A percentile compares a stretch with the other conserved stretches of the same genome.
These are phyloP conservation scores for Octodon degus DNA, from an alignment of 2,113 vertebrate species.

Conservation along the genomic window DNA sequence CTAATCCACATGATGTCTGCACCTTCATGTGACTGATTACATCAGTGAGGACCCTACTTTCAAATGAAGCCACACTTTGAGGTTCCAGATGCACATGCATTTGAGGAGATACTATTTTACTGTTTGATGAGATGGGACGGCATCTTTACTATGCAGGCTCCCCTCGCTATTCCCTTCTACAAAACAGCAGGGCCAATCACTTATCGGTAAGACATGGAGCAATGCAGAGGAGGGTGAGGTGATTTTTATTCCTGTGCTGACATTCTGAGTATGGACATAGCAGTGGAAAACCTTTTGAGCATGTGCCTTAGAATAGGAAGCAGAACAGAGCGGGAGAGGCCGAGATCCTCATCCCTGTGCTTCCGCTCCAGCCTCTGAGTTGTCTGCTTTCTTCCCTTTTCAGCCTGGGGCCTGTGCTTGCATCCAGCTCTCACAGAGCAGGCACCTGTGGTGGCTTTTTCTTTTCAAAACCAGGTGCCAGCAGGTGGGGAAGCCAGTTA, in stretches of 20 bases:
- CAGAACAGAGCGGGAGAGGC: background rate
- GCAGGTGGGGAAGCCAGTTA: conserved; percentile 50
- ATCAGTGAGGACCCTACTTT: background rate
- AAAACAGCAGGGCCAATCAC: background rate
- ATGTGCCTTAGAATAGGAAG: background rate
- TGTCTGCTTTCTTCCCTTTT: conserved; percentile 62
- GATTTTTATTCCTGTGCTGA: background rate
- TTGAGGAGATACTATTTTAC: background rate
- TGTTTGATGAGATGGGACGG: background rate
- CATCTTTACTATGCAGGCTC: too few species aligned
- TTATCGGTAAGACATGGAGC: background rate
- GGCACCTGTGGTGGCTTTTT: conserved; percentile 59
- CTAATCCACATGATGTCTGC: background rate
- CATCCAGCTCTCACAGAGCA: conserved; percentile 42
- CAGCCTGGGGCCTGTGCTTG: conserved; percentile 47
- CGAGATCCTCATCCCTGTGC: background rate
- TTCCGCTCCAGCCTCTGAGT: background rate
- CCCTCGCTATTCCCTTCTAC: background rate
- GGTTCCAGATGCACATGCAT: background rate
- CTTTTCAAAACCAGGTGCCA: conserved; percentile 62
- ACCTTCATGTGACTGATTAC: background rate
- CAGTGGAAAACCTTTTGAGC: background rate
- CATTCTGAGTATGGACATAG: background rate
- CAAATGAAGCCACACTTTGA: background rate
- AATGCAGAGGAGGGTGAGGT: background rate